Evolutionary conservation across 2,113 vertebrate genomes (phyloP).

Genomic region (Myotis lucifugus): DNA sequence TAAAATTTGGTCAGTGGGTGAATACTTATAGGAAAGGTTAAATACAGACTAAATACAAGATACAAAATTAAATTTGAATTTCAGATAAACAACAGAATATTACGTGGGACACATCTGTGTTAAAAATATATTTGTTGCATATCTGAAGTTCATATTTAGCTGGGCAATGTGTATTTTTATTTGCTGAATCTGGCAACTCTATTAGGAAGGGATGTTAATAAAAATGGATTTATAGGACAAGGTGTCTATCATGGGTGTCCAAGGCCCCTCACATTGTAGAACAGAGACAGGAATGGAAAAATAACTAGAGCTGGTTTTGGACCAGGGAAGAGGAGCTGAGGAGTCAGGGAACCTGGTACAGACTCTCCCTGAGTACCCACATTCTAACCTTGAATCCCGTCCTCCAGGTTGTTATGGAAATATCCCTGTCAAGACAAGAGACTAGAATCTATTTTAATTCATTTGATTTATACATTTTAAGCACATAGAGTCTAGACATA

Average conservation of each 20-base stretch:
- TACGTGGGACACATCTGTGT: neutral
- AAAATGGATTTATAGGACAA: neutral
- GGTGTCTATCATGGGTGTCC: neutral
- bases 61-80: neutral
- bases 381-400: neutral
- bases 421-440: neutral
- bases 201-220: neutral
- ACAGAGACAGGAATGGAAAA: neutral
- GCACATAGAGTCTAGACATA: neutral
- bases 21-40: neutral
- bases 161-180: neutral
- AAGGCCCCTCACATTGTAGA: neutral
- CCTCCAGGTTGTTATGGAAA: neutral
- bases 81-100: neutral
- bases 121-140: neutral
- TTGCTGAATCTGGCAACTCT: neutral
- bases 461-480: neutral
- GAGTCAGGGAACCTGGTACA: no score
- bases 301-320: neutral
- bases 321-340: neutral
- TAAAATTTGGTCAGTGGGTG: neutral
- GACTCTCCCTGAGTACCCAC: fast-evolving
- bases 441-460: neutral
- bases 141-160: neutral
- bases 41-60: neutral